These are phyloP conservation scores for Prionailurus bengalensis DNA, from an alignment of 2,113 vertebrate species.

Conservation along the genomic window DNA sequence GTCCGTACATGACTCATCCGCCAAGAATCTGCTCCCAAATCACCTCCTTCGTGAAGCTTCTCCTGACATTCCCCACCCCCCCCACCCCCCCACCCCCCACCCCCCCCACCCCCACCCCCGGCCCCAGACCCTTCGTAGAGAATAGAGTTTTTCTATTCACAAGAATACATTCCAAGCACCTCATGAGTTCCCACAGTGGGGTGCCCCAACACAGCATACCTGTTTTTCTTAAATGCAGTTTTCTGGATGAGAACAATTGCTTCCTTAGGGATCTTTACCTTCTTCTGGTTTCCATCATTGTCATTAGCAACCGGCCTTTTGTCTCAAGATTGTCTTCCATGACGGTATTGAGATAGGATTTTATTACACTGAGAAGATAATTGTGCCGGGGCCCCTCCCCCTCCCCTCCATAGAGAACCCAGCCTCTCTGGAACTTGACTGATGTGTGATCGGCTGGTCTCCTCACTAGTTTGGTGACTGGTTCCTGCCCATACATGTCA, in stretches of 20 bases:
- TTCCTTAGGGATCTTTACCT: neutral
- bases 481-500: neutral
- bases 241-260: neutral
- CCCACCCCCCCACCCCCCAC: no score
- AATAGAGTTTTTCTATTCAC: neutral
- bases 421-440: neutral
- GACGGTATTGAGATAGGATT: neutral
- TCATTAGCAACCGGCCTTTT: neutral
- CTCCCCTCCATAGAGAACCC: neutral
- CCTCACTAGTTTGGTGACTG: neutral
- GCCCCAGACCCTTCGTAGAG: neutral
- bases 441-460: neutral
- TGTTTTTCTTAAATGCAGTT: neutral
- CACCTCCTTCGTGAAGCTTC: neutral
- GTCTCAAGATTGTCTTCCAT: neutral
- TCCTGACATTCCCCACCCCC: neutral
- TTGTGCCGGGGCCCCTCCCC: neutral
- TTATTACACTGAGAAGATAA: neutral
- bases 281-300: neutral
- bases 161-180: neutral
- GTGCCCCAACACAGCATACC: neutral
- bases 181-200: neutral
- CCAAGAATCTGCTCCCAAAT: neutral
- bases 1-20: neutral
- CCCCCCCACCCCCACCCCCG: no score